Conservation (phyloP, 2,888 invertebrate genomes). For the Erebia ligea region DNA sequence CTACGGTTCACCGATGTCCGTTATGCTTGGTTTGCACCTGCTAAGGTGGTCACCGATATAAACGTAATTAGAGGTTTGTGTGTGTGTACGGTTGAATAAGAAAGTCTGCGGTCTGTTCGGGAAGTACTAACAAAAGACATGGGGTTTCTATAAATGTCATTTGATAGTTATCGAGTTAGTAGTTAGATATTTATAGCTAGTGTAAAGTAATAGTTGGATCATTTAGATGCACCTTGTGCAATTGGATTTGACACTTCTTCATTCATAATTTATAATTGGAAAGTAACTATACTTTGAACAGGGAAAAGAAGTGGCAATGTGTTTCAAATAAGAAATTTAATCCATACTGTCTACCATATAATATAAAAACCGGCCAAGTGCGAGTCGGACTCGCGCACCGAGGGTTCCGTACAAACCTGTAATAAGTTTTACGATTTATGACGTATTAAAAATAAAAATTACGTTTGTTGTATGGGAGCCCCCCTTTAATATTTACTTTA, state of each 20-base stretch:
- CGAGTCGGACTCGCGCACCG: too few relatives aligned
- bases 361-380: too few relatives aligned
- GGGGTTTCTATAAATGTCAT: constrained; percentile 36
- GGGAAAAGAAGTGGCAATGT: background rate
- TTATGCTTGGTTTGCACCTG: constrained; percentile 71
- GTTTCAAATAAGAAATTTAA: constrained; percentile 1
- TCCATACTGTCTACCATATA: too few relatives aligned
- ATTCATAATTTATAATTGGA: background rate
- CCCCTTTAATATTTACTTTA: too few relatives aligned
- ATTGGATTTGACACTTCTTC: background rate
- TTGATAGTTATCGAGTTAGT: constrained; percentile 33
- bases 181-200: constrained; percentile 18
- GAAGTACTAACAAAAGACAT: constrained; percentile 59
- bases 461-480: too few relatives aligned
- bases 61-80: constrained; percentile 74
- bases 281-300: background rate
- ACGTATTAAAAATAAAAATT: too few relatives aligned
- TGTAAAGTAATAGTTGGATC: background rate
- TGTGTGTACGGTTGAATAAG: constrained; percentile 52
- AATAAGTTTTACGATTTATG: too few relatives aligned
- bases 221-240: constrained; percentile 17
- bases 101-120: constrained; percentile 72
- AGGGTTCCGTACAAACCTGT: too few relatives aligned
- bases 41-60: constrained; percentile 76
- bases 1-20: constrained; percentile 68